Conservation (phyloP, 2,888 invertebrate species). For the Pseudoips prasinana region DNA sequence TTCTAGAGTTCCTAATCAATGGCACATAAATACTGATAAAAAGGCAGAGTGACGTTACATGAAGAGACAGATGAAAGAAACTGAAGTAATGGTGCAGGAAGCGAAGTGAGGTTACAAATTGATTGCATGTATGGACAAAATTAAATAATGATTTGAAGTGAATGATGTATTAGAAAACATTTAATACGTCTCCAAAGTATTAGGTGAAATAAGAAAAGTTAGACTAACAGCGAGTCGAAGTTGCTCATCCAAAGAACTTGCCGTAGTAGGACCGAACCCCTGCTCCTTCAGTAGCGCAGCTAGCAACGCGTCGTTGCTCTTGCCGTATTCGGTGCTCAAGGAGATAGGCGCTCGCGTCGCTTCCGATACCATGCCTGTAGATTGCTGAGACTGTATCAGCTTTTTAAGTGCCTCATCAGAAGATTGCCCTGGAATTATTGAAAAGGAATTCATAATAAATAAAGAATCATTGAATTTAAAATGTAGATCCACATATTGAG, state of each 20-base stretch:
- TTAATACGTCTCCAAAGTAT: conserved; percentile 13
- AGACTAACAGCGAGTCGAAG: conserved; percentile 80
- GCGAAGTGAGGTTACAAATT: conserved; percentile 33
- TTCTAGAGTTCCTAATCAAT: conserved; percentile 41
- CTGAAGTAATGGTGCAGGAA: conserved; percentile 32
- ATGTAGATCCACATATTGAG: no score
- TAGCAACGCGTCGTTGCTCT: conserved; percentile 85
- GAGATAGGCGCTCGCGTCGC: conserved; percentile 69
- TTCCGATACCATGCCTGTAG: conserved; percentile 63
- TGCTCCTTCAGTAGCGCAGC: conserved; percentile 87
- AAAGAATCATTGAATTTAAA: no score
- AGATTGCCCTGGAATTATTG: conserved; percentile 59
- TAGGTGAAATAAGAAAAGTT: conserved; percentile 33
- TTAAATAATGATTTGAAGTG: conserved; percentile 12
- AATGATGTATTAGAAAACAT: conserved; percentile 11
- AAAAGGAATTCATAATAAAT: not conserved
- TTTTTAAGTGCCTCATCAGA: conserved; percentile 71
- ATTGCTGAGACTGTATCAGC: conserved; percentile 58
- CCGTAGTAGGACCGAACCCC: conserved; percentile 87
- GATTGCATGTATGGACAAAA: conserved; percentile 25
- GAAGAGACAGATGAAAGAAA: conserved; percentile 28
- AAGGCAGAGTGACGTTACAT: conserved; percentile 26
- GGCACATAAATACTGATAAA: conserved; percentile 35
- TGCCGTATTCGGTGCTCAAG: conserved; percentile 80
- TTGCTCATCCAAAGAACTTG: conserved; percentile 83